phyloP scores from a whole-genome alignment of 1,140 invertebrate species.

The Platorchestia sp. region DNA sequence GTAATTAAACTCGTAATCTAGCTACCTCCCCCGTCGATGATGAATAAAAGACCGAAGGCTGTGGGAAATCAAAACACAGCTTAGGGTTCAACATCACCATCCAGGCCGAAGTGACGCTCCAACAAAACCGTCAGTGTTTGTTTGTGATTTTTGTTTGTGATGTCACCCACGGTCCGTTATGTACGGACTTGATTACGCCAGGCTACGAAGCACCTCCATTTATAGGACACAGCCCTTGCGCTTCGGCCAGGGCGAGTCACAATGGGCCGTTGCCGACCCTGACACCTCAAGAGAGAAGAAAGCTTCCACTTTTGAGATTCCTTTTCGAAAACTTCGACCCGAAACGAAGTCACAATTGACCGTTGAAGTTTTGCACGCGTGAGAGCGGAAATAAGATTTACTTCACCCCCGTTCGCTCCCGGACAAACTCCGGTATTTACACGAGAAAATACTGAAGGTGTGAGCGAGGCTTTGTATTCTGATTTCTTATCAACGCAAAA shows the following conservation, averaged over 20 bases:
- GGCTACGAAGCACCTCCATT: not conserved
- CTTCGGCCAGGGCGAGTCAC: not conserved
- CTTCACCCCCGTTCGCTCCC: not conserved
- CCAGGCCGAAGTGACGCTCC: not conserved
- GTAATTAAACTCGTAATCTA: not conserved
- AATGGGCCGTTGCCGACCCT: not conserved
- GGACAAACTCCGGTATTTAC: not conserved
- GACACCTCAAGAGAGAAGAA: not conserved
- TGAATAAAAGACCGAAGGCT: not conserved
- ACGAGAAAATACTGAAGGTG: not conserved
- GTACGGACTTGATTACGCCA: not conserved
- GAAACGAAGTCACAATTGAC: conserved; percentile 25
- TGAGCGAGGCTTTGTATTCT: not conserved
- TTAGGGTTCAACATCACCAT: not conserved
- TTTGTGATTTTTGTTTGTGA: not conserved
- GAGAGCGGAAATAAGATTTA: not conserved
- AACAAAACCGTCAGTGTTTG: not conserved
- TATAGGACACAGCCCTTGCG: not conserved
- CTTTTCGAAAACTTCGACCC: not conserved
- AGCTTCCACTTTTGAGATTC: conserved; percentile 27
- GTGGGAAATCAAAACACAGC: not conserved
- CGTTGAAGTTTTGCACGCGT: not conserved
- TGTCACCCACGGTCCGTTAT: not conserved
- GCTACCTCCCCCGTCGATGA: not conserved
- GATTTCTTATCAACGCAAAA: not conserved